These are phyloP conservation scores for Hyppa rectilinea DNA, from an alignment of 2,888 invertebrate species.

Conservation along the genomic window DNA sequence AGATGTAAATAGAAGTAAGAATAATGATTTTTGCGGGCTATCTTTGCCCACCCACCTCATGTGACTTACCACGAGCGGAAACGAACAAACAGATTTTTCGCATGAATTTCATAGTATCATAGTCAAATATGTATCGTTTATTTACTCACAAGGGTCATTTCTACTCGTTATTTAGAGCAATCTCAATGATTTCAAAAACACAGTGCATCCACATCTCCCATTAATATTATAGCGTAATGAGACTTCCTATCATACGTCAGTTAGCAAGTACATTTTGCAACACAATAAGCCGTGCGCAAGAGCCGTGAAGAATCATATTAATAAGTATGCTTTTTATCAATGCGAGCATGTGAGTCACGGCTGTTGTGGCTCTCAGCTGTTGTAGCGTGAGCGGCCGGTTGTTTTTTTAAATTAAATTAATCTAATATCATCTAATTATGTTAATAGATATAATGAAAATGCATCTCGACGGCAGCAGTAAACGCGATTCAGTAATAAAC, in stretches of 20 bases:
- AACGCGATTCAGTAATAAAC: conserved; percentile 65
- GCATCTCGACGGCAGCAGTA: conserved; percentile 39
- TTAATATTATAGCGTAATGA: conserved; percentile 45
- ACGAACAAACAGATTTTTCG: not conserved
- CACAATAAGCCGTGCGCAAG: conserved; percentile 65
- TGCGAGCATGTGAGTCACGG: conserved; percentile 59
- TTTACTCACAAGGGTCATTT: not conserved
- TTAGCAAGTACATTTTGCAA: conserved; percentile 62
- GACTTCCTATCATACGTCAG: conserved; percentile 61
- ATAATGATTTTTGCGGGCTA: no score
- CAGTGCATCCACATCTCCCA: conserved; percentile 18
- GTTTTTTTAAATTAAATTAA: conserved; percentile 67
- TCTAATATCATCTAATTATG: conserved; percentile 69
- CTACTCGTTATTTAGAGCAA: not conserved
- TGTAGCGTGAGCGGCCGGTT: conserved; percentile 55
- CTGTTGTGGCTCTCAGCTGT: conserved; percentile 54
- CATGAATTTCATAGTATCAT: not conserved
- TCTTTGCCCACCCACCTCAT: no score
- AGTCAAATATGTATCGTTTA: conserved; percentile 8
- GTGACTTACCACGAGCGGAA: no score
- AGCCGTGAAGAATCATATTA: conserved; percentile 79
- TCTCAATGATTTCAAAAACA: conserved; percentile 17
- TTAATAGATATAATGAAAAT: conserved; percentile 60
- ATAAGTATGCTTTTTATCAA: conserved; percentile 79
- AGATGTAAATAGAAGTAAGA: no score